A percentile compares a stretch with the other conserved stretches of the same genome.
Conservation (phyloP, 2,888 invertebrate genomes). For the Chironomus tentans region DNA sequence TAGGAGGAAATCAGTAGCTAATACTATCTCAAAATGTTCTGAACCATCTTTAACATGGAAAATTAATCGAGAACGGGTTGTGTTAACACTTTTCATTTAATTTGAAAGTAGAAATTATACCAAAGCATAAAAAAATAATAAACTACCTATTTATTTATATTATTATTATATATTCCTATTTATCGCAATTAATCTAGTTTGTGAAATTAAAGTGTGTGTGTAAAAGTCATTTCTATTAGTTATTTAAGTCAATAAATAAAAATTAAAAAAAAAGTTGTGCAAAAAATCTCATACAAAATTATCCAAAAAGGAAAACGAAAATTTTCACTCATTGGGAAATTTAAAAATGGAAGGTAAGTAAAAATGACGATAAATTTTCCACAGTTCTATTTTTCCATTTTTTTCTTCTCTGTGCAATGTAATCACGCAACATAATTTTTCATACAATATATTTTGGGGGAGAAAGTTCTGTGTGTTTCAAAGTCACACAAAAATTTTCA, state of each 20-base stretch:
- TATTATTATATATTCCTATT: neutral
- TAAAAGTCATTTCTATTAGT: neutral
- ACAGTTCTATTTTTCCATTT: constrained; percentile 11
- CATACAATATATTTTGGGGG: neutral
- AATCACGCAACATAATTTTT: constrained; percentile 14
- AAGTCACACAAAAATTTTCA: neutral
- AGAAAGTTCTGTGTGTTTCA: neutral
- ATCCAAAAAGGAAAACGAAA: neutral
- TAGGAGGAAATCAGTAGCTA: neutral
- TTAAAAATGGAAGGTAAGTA: constrained; percentile 25
- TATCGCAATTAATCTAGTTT: constrained; percentile 14
- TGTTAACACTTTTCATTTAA: neutral
- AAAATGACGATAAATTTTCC: neutral
- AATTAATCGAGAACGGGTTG: neutral
- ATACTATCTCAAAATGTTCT: constrained; percentile 9
- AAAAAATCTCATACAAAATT: neutral
- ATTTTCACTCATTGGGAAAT: constrained; percentile 5
- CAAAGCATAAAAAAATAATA: constrained; percentile 16
- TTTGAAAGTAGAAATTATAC: neutral
- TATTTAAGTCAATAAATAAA: neutral
- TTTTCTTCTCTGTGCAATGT: neutral
- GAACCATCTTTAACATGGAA: neutral
- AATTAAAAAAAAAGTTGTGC: neutral
- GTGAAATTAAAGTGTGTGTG: constrained; percentile 1
- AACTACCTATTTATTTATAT: constrained; percentile 18